Base-by-base conservation (phyloP, 2,113 vertebrate genomes). In the Equus quagga region DNA sequence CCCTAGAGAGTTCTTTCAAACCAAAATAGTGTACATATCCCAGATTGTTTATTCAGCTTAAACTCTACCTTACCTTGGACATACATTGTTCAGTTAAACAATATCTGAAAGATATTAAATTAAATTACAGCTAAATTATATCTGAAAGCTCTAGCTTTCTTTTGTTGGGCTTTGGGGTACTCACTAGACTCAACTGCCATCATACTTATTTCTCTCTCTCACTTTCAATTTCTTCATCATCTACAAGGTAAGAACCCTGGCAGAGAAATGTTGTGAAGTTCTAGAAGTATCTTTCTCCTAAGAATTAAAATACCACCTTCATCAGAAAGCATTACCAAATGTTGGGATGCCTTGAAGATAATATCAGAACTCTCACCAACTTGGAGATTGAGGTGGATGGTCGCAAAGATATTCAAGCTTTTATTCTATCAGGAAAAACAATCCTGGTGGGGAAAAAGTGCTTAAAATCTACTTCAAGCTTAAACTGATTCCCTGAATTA, bases 231-330 rank as follows among this genome's bases (percentile, higher is more conserved):
- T 76, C 76, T 88, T 90, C n/a, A 76, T 58, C 14, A n/a, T 6
- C 28, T 65, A 36, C 12, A 54, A 4, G 28, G 1, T 49, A 86
- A 73, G 46, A 97, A 89, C 4, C 2, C 46, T 15, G 5, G 14
- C 49, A 96, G 14, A 92, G 14, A 78, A 94, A 82, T 26, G 21
- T 4, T 31, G 17, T 18, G 87, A 76, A 65, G 23, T 87, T 70
- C 64, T 86, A 75, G 28, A 90, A 67, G 5, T 60, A 6, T 41
- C 10, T 70, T 70, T 6, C 18, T 70, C 9, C 64, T 96, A 81
- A 70, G 4, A 90, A 76, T 75, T 83, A 90, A 97, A 96, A 97
- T 19, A n/a, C 1, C 6, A 75, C n/a, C 44, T 36, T 87, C 26
- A 81, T 88, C 10, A 80, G 46, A 95, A 88, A 79, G 12, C 5